Evolutionary conservation across 2,888 invertebrate genomes (phyloP).

Genomic region (Drosophila percnosoma): DNA sequence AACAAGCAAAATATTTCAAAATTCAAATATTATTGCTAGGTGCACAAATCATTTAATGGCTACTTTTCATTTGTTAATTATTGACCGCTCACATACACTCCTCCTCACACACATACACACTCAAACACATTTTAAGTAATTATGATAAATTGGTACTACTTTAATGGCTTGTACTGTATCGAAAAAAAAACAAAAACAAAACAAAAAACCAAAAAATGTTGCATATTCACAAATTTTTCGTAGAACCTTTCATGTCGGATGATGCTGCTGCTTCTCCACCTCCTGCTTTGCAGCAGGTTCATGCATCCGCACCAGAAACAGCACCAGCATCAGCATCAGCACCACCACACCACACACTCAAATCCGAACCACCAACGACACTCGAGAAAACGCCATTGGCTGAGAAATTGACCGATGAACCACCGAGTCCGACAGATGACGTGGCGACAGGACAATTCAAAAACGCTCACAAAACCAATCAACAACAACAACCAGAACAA

Average conservation of each 20-base stretch:
- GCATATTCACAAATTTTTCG: slow-evolving; percentile 69
- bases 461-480: slow-evolving; percentile 44
- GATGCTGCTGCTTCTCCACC: slow-evolving; percentile 62
- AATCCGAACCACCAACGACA: slow-evolving; percentile 74
- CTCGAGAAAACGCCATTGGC: slow-evolving; percentile 76
- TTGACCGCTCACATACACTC: slow-evolving; percentile 1
- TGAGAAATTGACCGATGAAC: slow-evolving; percentile 70
- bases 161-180: slow-evolving; percentile 45
- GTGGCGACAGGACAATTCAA: slow-evolving; percentile 69
- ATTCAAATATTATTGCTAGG: slow-evolving; percentile 66
- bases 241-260: slow-evolving; percentile 73
- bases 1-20: slow-evolving; percentile 37
- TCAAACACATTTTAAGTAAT: neutral
- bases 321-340: slow-evolving; percentile 45
- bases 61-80: slow-evolving; percentile 15
- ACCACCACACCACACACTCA: slow-evolving; percentile 63
- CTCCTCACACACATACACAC: neutral
- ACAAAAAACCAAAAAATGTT: slow-evolving; percentile 6
- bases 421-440: slow-evolving; percentile 67
- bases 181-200: slow-evolving; percentile 4
- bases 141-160: slow-evolving; percentile 25
- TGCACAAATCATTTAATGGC: slow-evolving; percentile 57
- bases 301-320: slow-evolving; percentile 46
- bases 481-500: slow-evolving; percentile 51
- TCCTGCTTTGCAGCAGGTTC: slow-evolving; percentile 63